Conservation (phyloP, 2,797 vertebrate genomes). For the Rhinatrema bivittatum region DNA sequence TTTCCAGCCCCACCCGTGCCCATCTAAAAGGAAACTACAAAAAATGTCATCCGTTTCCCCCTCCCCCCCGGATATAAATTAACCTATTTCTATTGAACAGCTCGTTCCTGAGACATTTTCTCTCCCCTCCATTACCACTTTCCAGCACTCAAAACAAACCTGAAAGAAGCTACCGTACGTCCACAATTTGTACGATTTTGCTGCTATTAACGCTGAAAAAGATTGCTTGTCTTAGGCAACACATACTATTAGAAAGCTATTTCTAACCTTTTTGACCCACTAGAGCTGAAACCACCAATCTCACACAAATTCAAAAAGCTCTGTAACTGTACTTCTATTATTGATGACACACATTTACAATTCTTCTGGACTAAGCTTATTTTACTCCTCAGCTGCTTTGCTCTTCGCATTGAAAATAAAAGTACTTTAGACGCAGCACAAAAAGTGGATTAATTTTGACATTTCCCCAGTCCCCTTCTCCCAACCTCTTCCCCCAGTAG, state of each 20-base stretch:
- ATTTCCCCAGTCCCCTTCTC: background rate
- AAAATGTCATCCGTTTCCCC: no score
- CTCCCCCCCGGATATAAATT: no score
- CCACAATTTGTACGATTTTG: no score
- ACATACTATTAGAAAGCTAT: constrained; percentile 7
- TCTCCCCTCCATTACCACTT: no score
- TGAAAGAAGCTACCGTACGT: no score
- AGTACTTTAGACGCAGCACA: no score
- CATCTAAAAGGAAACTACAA: no score
- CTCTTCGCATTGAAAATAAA: background rate
- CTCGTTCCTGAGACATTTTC: no score
- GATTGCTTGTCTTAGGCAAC: background rate
- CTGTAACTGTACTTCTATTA: constrained; percentile 17
- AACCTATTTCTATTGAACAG: no score
- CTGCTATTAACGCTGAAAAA: background rate
- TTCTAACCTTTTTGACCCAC: constrained; percentile 14
- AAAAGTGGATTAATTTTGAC: constrained; percentile 7
- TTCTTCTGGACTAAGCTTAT: constrained; percentile 9
- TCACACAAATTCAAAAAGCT: constrained; percentile 23
- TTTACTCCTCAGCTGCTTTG: background rate
- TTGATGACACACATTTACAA: constrained; percentile 24
- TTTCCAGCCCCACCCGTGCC: no score
- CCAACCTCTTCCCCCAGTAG: no score
- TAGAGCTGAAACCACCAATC: constrained; percentile 17
- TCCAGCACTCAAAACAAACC: no score